Conservation (phyloP, 1,140 invertebrate genomes). For the Hycleus cichorii region DNA sequence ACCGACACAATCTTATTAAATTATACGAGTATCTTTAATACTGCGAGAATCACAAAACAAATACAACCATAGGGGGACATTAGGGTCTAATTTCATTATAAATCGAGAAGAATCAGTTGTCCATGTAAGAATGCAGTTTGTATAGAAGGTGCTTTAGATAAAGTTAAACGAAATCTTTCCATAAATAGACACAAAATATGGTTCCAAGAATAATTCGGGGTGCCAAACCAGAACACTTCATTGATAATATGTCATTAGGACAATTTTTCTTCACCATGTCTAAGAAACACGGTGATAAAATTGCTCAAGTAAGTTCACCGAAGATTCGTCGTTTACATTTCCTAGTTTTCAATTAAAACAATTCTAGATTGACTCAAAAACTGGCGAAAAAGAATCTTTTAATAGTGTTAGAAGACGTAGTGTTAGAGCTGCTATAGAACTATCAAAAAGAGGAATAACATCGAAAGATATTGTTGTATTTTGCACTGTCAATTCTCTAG, state of each 20-base stretch:
- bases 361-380: conserved; percentile 44
- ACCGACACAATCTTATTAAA: no score
- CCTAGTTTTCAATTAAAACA: background rate
- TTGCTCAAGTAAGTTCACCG: conserved; percentile 19
- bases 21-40: no score
- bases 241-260: background rate
- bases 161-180: no score
- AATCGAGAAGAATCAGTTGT: no score
- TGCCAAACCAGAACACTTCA: background rate
- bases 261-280: conserved; percentile 22
- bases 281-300: conserved; percentile 10
- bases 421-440: conserved; percentile 41
- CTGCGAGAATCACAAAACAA: no score
- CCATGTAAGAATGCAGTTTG: no score
- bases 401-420: conserved; percentile 38
- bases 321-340: conserved; percentile 11
- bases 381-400: conserved; percentile 41
- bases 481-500: conserved; percentile 43
- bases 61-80: no score
- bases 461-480: conserved; percentile 42
- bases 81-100: no score
- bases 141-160: no score
- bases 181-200: background rate
- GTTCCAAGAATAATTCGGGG: background rate
- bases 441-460: conserved; percentile 40